phyloP scores from a whole-genome alignment of 2,888 invertebrate species.

The Argyra leucocephala region DNA sequence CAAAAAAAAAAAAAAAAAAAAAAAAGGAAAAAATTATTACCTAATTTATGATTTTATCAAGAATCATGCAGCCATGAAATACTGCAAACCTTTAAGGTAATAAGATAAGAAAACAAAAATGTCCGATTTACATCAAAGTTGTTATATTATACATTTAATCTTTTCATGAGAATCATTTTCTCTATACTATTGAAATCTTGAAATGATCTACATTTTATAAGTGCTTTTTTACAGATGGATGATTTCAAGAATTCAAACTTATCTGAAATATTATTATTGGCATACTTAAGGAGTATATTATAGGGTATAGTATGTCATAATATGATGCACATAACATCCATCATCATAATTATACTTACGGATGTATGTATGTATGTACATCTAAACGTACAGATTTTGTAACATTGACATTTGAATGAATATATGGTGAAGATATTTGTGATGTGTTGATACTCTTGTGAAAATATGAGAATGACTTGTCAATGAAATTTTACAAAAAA shows the following conservation, averaged over 20 bases:
- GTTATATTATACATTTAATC: no score
- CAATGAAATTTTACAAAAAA: background rate
- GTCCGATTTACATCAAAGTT: no score
- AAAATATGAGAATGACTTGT: background rate
- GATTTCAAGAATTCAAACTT: background rate
- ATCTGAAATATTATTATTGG: no score
- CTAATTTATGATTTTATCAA: background rate
- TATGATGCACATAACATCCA: no score
- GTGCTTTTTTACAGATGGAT: background rate
- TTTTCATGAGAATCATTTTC: no score
- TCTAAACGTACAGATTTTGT: background rate
- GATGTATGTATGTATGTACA: background rate
- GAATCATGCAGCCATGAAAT: constrained; percentile 6
- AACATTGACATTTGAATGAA: background rate
- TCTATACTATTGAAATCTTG: no score
- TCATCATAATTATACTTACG: no score
- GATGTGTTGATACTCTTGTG: no score
- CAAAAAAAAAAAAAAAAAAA: background rate
- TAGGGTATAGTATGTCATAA: no score
- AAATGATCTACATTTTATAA: background rate
- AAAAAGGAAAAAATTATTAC: background rate
- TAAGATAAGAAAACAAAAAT: no score
- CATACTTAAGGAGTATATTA: no score
- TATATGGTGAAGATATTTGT: background rate
- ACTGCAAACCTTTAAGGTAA: background rate